phyloP scores from a whole-genome alignment of 2,113 vertebrate species.

The Cavia porcellus region DNA sequence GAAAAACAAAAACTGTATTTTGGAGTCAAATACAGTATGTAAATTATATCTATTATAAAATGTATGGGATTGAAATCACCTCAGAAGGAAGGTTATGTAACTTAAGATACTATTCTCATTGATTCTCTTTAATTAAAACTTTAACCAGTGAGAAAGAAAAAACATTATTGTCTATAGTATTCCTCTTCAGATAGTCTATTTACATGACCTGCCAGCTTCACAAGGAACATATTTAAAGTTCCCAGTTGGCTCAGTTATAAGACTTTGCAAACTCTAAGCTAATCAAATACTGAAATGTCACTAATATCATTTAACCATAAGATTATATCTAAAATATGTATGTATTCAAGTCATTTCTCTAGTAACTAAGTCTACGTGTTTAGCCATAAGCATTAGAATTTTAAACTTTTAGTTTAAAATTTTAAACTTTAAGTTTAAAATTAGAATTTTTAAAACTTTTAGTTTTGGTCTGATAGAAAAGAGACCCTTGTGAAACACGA shows the following conservation, averaged over 20 bases:
- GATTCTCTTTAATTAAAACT: neutral
- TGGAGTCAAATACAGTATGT: neutral
- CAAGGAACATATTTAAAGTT: neutral
- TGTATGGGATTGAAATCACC: neutral
- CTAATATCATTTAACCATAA: neutral
- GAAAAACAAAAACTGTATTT: slow-evolving; percentile 3
- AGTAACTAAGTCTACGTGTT: neutral
- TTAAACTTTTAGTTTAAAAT: neutral
- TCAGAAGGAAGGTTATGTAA: neutral
- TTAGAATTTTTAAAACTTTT: neutral
- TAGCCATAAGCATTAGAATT: neutral
- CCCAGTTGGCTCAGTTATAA: neutral
- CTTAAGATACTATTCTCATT: neutral
- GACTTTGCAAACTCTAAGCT: neutral
- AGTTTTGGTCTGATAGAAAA: neutral
- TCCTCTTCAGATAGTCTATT: neutral
- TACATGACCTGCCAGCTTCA: neutral
- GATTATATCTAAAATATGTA: neutral
- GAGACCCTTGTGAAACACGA: neutral
- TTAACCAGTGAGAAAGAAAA: neutral
- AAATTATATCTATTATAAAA: neutral
- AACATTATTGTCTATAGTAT: neutral
- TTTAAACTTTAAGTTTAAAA: neutral
- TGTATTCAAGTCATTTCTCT: neutral
- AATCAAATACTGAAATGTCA: neutral